Base-by-base conservation (phyloP, 1,140 invertebrate genomes). In the Sweltsa coloradensis region DNA sequence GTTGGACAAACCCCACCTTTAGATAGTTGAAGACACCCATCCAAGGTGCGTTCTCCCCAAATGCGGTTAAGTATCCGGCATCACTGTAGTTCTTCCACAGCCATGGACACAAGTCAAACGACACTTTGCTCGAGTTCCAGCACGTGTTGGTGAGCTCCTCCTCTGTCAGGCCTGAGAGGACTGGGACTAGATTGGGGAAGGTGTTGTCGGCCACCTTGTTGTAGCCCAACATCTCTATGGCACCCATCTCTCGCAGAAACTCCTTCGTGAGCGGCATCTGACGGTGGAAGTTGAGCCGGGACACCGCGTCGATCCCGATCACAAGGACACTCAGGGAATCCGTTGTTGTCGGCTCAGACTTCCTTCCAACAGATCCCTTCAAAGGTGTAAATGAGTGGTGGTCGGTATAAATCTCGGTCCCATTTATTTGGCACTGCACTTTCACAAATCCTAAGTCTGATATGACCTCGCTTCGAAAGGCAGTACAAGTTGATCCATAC, bases 161-260 rank as follows among this genome's bases (percentile, higher is more conserved):
- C 16, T 72, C 70, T 26, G 62, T 73, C 14, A 78, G 55, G 0
- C 86, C 86, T 2, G 76, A 78, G 0, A 90, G 59, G 6, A 85
- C 64, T 0, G 85, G 76, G 0, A 86, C 71, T 23, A 90, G 53
- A 61, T 92, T 91, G 0, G 84, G 84, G 58, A 83, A 89, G 0
- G 86, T 89, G 57, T 90, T 89, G 55, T 86, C 84, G 1, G 72
- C 86, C 3, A 88, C 75, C 69, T 89, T 89, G 53, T 83, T 88
- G 60, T 84, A 89, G 13, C 87, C 86, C 40, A 78, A 57, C 51
- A 89, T 67, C 60, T 84, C 81, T 6, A 83, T 70, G 7, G 78
- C 76, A 1, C 66, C 69, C 11, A 52, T 49, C 2, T 23, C 26
- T 1, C 18, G 0, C 3, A 89, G 66, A 53, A 73, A 76, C 1